These are phyloP conservation scores for Cryptoprocta ferox DNA, from an alignment of 2,797 vertebrate genomes.

Conservation along the genomic window DNA sequence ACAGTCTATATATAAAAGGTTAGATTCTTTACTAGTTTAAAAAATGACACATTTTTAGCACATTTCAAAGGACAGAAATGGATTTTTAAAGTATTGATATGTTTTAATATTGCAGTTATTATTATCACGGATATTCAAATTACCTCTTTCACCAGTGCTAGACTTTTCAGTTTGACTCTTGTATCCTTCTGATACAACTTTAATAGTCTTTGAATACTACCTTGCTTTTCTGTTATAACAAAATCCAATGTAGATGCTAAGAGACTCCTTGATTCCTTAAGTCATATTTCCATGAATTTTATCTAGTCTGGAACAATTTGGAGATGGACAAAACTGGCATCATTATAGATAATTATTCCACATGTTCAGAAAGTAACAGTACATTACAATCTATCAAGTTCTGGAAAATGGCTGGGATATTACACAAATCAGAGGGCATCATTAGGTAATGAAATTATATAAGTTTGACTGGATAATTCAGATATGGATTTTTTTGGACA, in stretches of 20 bases:
- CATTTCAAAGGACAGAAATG: not conserved
- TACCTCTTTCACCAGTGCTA: not conserved
- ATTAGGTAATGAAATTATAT: not conserved
- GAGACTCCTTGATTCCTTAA: not conserved
- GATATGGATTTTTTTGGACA: not conserved
- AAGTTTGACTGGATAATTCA: not conserved
- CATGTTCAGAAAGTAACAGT: not conserved
- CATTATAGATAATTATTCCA: constrained; percentile 3
- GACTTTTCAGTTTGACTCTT: not conserved
- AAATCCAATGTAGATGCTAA: not conserved
- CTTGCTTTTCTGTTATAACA: not conserved
- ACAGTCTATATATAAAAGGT: not conserved
- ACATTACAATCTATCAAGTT: not conserved
- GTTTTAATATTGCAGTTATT: not conserved
- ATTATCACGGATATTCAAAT: not conserved
- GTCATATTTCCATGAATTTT: constrained; percentile 2
- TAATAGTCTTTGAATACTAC: constrained; percentile 8
- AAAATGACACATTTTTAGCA: not conserved
- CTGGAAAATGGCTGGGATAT: not conserved
- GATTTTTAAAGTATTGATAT: not conserved
- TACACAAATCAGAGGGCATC: not conserved
- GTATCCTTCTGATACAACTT: not conserved
- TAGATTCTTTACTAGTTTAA: not conserved
- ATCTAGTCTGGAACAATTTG: not conserved
- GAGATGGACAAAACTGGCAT: not conserved